These are phyloP conservation scores for Sinentomon sp. DNA, from an alignment of 2,888 invertebrate species.

Conservation along the genomic window DNA sequence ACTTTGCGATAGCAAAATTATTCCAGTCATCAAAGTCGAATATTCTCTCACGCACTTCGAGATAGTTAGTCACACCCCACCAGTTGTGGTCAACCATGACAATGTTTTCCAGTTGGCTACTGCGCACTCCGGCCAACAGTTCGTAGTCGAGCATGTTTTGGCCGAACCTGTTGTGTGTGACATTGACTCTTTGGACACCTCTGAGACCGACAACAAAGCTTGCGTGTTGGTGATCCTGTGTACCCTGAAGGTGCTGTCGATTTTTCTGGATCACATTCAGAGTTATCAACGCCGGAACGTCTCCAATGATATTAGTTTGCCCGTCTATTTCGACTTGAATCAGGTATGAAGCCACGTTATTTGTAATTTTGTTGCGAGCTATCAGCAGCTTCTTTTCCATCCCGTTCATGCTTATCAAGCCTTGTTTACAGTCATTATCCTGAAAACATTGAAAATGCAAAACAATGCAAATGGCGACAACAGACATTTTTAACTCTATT, in stretches of 20 bases:
- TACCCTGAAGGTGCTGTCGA: constrained; percentile 22
- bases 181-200: constrained; percentile 76
- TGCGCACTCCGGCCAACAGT: constrained; percentile 55
- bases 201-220: constrained; percentile 69
- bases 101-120: constrained; percentile 58
- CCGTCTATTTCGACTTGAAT: constrained; percentile 68
- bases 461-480: too few species aligned
- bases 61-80: constrained; percentile 19
- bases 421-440: constrained; percentile 53
- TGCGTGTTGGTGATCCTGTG: constrained; percentile 24
- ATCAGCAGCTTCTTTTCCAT: constrained; percentile 90
- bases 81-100: constrained; percentile 79
- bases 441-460: too few species aligned
- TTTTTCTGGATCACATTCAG: constrained; percentile 51
- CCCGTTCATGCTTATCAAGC: constrained; percentile 52
- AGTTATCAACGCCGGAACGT: constrained; percentile 47
- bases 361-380: constrained; percentile 43
- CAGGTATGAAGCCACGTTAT: constrained; percentile 54
- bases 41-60: constrained; percentile 42
- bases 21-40: constrained; percentile 99
- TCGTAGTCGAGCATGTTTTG: constrained; percentile 64
- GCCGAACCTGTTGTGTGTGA: constrained; percentile 65
- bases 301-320: constrained; percentile 71
- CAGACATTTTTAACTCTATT: too few species aligned
- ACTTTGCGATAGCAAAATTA: constrained; percentile 76